Base-by-base conservation (phyloP, 23 tunicate genomes). In the Oikopleura dioica region DNA sequence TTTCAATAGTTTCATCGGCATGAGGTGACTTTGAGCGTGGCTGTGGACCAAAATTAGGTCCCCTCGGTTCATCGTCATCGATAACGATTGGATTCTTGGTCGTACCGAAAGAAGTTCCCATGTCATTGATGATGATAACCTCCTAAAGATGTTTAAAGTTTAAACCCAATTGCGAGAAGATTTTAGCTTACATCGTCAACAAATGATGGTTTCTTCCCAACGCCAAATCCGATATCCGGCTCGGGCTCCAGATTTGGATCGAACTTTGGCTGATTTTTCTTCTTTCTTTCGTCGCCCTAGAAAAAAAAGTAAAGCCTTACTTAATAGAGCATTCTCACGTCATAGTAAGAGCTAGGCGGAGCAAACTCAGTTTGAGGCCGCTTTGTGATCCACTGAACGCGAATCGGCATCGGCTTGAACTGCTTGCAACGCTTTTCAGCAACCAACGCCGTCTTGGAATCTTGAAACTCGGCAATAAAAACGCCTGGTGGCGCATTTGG, bases 401-500 rank as follows among this genome's bases (percentile, higher is more conserved):
- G 29, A 63, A 63, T 63, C 33, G 72, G 72, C 33, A 24, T 63
- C 32, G 72, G 72, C 33, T 63, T 63, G 33, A 63, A 63, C 2
- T 31, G 29, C 33, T 63, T 63, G 26, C 32, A 23, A 23, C 16
- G 33, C 33, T 28, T 63, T 63, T 63, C 72, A 2, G 72, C 72
- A 2, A 2, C 26, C 33, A 63, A 63, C 4, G 72, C 72, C 33
- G 16, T 31, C 2, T 28, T 23, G 33, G 72, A 2, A 16, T 23
- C 26, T 28, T 31, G 30, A 28, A 63, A 63, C 26, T 63, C 72
- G 33, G 72, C 72, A 28, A 63, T 63, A 63, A 28, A 24, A 4
- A 63, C 72, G 26, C 72, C 72, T 2, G 72, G 72, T 63, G 72
- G 72, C 33, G 72, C 72, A 21, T 28, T 31, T 16, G 29, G 72